Conservation (phyloP, 1,140 invertebrate species). For the Drosophila persimilis region DNA sequence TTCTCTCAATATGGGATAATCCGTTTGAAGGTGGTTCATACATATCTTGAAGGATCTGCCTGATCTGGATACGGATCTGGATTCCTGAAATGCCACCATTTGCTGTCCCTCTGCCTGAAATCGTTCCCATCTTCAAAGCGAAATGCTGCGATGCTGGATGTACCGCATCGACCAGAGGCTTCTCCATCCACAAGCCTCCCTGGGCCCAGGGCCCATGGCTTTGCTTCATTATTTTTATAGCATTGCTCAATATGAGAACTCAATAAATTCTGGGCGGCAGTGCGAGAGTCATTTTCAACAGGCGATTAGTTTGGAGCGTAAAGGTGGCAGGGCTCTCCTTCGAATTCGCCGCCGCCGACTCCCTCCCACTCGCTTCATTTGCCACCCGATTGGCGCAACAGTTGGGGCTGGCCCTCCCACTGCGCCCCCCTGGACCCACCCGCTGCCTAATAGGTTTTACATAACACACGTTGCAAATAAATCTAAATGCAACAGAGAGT, state of each 20-base stretch:
- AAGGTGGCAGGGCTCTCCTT: conserved; percentile 38
- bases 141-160: neutral
- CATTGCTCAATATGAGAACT: conserved; percentile 80
- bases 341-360: neutral
- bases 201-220: conserved; percentile 11
- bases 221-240: conserved; percentile 76
- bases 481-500: conserved; percentile 63
- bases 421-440: neutral
- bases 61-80: too few species aligned
- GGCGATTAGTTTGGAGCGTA: conserved; percentile 67
- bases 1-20: too few species aligned
- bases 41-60: too few species aligned
- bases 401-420: conserved; percentile 37
- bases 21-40: too few species aligned
- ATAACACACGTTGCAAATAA: conserved; percentile 60
- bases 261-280: conserved; percentile 69
- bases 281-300: conserved; percentile 69
- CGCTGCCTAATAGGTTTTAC: conserved; percentile 70
- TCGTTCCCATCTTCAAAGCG: neutral
- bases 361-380: neutral
- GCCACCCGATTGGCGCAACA: conserved; percentile 51
- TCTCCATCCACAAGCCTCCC: neutral
- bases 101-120: neutral
- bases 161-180: conserved; percentile 9
- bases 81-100: neutral